Base-by-base conservation (phyloP, 64 coral and sea anemone genomes). In the Montipora foliosa region DNA sequence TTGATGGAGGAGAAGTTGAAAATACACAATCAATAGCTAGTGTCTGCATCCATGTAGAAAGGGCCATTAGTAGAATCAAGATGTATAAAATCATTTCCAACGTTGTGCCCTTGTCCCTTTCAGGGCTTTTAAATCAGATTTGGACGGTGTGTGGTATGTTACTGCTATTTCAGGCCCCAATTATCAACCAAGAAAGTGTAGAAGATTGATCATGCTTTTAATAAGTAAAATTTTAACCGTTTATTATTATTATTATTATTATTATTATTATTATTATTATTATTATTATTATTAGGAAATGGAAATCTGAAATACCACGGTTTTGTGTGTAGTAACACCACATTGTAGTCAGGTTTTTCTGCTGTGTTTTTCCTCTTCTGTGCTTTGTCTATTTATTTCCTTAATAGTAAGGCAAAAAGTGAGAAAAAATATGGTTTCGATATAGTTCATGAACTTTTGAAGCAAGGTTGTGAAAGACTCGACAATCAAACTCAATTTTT, bases 71-170 rank as follows among this genome's bases (percentile, higher is more conserved):
- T 24, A 24, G 24, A 81, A 91, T 91, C 17, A 91, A 91, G 10
- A 83, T 91, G 78, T 91, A 83, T 78, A 91, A 83, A 69, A 91
- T 75, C 44, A 91, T 91, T 53, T 68, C 64, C 59, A 91, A 83
- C 83, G 89, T 91, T 80, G 89, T 91, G 66, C 89, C 89, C 37
- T 16, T 91, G 60, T 69, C 89, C 47, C 79, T 91, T 4, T 79
- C 78, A 50, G 89, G 76, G 4, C 77, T 89, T 5, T 75, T 89
- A 75, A 89, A 89, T 79, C 74, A 89, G 71, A 79, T 90, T 59
- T 90, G 57, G 55, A 90, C 75, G 61, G 55, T 90, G 16, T 79
- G 88, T 76, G 78, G 88, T n/a, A 90, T 90, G 75, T 24, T 24
- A 24, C 24, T 59, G 49, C 77, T 79, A 79, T 79, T 89, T 79